Evolutionary conservation across 1,140 invertebrate species (phyloP).

Genomic region (Heliconius congener): DNA sequence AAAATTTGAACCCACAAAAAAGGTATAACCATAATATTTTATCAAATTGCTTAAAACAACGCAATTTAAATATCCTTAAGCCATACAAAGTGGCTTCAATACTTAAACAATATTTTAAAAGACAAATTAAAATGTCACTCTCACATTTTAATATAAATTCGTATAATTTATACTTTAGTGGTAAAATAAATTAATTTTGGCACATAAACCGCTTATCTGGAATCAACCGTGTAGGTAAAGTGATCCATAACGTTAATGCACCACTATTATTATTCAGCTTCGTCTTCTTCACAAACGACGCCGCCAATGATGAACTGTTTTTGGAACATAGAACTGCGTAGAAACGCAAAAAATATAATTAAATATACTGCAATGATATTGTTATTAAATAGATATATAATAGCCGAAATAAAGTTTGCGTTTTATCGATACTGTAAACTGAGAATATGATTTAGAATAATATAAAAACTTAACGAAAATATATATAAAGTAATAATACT

Average conservation of each 20-base stretch:
- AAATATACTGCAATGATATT: background rate
- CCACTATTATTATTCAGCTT: slow-evolving; percentile 59
- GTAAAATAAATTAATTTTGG: slow-evolving; percentile 28
- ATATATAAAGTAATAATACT: background rate
- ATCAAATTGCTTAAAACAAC: no score
- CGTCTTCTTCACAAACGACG: slow-evolving; percentile 63
- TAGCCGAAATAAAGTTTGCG: no score
- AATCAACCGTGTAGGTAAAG: slow-evolving; percentile 46
- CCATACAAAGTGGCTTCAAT: no score
- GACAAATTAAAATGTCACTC: background rate
- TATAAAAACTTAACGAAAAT: background rate
- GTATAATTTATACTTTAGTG: background rate
- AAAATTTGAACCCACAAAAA: no score
- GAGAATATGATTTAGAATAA: background rate
- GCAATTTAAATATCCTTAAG: no score
- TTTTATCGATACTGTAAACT: no score
- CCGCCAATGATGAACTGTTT: slow-evolving; percentile 57
- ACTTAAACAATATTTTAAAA: background rate
- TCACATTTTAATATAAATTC: background rate
- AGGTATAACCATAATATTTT: no score
- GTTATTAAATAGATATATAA: background rate
- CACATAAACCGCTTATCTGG: slow-evolving; percentile 37
- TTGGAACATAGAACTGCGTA: slow-evolving; percentile 31
- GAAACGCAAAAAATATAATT: background rate
- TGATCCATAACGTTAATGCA: slow-evolving; percentile 45